Conservation (phyloP, 2,888 invertebrate genomes). For the Pachymerium ferrugineum region DNA sequence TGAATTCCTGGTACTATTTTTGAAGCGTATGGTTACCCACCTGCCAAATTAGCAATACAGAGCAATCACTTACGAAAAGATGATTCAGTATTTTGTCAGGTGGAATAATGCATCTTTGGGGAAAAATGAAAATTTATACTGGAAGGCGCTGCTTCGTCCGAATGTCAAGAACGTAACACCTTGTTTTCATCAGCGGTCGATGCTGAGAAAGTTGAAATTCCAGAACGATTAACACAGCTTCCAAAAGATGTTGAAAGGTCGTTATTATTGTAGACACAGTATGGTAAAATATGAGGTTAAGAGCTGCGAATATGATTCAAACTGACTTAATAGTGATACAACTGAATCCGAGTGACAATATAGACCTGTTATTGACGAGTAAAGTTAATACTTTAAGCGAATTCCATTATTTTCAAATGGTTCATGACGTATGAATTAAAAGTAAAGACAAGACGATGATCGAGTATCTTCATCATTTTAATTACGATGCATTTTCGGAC, state of each 20-base stretch:
- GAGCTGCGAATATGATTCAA: background rate
- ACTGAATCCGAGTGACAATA: background rate
- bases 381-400: background rate
- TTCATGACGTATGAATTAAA: background rate
- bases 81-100: background rate
- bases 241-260: background rate
- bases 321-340: background rate
- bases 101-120: background rate
- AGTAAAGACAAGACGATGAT: background rate
- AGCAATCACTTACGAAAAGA: background rate
- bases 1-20: constrained; percentile 38
- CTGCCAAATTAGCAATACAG: background rate
- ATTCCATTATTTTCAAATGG: background rate
- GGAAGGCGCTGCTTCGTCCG: background rate
- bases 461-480: background rate
- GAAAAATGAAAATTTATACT: background rate
- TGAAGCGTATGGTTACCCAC: background rate
- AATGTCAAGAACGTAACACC: background rate
- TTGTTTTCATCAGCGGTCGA: background rate
- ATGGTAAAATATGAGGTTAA: background rate
- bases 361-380: background rate
- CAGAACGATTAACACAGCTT: background rate
- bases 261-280: background rate
- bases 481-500: background rate
- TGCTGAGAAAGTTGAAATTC: background rate